Evolutionary conservation across 2,113 vertebrate species (phyloP), one percentile per base, ranked within the genome.

Genomic region (Syrrhaptes paradoxus): DNA sequence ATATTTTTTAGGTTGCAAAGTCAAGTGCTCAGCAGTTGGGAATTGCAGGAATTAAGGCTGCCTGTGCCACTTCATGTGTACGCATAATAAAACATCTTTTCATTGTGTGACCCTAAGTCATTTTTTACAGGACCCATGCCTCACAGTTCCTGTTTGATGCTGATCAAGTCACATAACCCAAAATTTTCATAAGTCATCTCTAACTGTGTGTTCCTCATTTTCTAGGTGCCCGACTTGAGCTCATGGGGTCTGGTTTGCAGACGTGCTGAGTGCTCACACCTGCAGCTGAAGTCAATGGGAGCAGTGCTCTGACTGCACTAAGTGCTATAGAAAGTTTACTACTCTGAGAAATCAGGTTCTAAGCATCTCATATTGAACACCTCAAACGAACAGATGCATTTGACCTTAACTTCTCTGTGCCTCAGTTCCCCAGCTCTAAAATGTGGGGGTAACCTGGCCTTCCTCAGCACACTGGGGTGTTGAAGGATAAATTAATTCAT

Each of bases 141-240:
- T 95, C 75, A 48, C 22, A 61, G 85, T 48, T 95, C 87, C 89
- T 72, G 29, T 88, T 85, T 67, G 52, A 87, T 82, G 58, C 52
- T 94, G 58, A 94, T 92, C 91, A 67, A 95, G 80, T 89, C 87
- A 68, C 80, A 45, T 36, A 87, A 75, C 28, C 52, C 79, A 68
- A 46, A 82, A 17, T 49, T 61, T 72, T 52, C 77, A 52, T 17
- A 89, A 72, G 34, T 85, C 21, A 10, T 85, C 52, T 90, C 93
- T 96, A 97, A 96, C 93, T 94, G 4, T 92, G 84, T 97, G 89
- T 96, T 97, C 95, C 96, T 96, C 96, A 65, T 95, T 96, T 97
- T 97, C 94, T 95, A 96, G 94, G 95, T 97, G 95, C 73, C 73
- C 49, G 70, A 89, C 96, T 97, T 97, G 94, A 95, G 94, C 95